Percentiles rank a stretch among this genome's conserved stretches.
Evolutionary conservation across 2,797 vertebrate genomes (phyloP).

Genomic region (Cossypha caffra): DNA sequence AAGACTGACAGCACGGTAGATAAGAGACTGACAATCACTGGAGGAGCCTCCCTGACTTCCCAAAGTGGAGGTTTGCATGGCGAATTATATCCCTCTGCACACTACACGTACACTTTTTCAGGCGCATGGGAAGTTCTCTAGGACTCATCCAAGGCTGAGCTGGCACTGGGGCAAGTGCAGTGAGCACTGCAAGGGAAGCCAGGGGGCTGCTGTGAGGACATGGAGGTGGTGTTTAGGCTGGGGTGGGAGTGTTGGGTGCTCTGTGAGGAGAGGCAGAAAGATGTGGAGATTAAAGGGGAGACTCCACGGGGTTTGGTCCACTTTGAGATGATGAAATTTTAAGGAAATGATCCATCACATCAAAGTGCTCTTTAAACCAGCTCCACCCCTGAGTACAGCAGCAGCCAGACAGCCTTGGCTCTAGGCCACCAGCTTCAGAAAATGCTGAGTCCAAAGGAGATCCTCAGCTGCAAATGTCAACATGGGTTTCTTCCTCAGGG

Average conservation of each 20-base stretch:
- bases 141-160: background rate
- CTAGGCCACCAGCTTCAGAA: background rate
- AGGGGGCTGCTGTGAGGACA: background rate
- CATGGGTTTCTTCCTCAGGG: background rate
- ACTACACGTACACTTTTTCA: background rate
- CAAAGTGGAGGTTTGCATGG: background rate
- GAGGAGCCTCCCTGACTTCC: background rate
- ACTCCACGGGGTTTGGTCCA: background rate
- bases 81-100: background rate
- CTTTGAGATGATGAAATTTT: background rate
- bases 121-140: background rate
- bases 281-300: background rate
- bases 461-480: background rate
- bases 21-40: slow-evolving; percentile 20
- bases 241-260: background rate
- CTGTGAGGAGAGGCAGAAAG: background rate
- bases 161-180: background rate
- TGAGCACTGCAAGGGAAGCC: background rate
- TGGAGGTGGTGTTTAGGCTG: background rate
- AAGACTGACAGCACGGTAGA: background rate
- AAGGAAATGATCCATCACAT: background rate
- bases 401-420: background rate
- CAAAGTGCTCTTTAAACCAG: background rate
- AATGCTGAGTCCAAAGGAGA: background rate
- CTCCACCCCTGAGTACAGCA: background rate